Conservation (phyloP, 2,113 vertebrate species). For the Mastomys natalensis region DNA sequence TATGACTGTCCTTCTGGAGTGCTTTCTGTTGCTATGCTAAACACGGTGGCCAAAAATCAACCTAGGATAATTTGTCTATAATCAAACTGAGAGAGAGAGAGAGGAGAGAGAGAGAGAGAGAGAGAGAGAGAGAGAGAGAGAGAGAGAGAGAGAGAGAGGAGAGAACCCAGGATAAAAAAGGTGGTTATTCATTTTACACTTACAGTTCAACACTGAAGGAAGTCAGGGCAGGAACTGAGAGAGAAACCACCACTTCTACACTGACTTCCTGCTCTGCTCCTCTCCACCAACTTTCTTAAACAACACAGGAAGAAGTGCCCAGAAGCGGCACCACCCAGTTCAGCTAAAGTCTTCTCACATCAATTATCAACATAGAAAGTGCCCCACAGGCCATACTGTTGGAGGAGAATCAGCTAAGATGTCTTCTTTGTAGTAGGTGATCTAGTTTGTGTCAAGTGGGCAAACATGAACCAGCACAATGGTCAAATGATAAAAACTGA, state of each 20-base stretch:
- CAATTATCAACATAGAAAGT: background rate
- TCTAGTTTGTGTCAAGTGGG: background rate
- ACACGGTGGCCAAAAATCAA: background rate
- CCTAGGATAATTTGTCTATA: too few relatives aligned
- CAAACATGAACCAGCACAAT: background rate
- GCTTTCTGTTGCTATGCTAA: background rate
- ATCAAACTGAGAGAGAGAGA: too few relatives aligned
- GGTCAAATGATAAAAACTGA: background rate
- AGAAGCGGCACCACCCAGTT: background rate
- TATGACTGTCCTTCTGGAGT: background rate
- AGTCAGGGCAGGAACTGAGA: background rate
- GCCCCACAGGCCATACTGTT: too few relatives aligned
- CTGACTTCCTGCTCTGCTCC: background rate
- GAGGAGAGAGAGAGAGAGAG: too few relatives aligned
- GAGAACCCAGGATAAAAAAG: too few relatives aligned
- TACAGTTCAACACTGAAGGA: background rate
- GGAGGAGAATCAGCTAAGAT: background rate
- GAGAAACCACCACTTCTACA: accelerated
- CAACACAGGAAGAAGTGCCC: background rate
- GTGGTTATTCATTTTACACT: background rate
- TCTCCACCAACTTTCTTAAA: background rate
- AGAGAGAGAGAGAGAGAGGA: too few relatives aligned
- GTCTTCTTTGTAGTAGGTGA: background rate
- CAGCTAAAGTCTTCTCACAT: background rate
- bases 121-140: too few relatives aligned